Evolutionary conservation across 2,797 vertebrate genomes (phyloP), one percentile per base, ranked within the genome.

Genomic region (Sebastes nivosus): DNA sequence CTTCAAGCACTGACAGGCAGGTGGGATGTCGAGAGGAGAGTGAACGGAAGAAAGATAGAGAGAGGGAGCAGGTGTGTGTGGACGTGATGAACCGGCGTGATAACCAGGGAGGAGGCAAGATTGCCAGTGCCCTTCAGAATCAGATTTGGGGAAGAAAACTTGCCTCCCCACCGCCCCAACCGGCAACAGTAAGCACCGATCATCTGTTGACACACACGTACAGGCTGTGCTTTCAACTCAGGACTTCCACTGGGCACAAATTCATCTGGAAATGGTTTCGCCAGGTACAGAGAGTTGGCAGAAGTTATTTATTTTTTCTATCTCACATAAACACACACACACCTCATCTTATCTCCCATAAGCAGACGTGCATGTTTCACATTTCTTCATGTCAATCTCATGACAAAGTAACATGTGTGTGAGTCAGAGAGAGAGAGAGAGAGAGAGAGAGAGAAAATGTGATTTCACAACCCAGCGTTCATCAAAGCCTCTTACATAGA

Each of bases 271-370:
- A 89, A 79, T 50, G 73, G 67, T 73, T 87, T 78, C 69, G 46
- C 52, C 71, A 87, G 79, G 76, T 72, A 46, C 81, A 82, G 27
- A 83, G 67, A 72, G 55, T 80, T 85, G 85, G 72, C 83, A 87
- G 79, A 84, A 80, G 76, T 84, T 78, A 18, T 25, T 72, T 82
- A 24, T 55, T 57, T 46, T 72, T 38, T 59, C 58, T 70, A 8
- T 70, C 14, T 30, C 25, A 42, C 3, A 18, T 57, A 14, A 58
- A 81, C 42, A 75, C 57, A 60, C 55, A 67, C 55, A 70, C 63
- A 77, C 67, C 81, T 86, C 78, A 67, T 77, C 85, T 95, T 95
- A 96, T 96, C 94, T 93, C 66, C 81, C 55, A 59, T 65, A 85
- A 93, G 81, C 95, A 95, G 93, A 93, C 81, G 89, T 87, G 76